Conservation (phyloP, 2,888 invertebrate genomes). For the Apodemia duryi region DNA sequence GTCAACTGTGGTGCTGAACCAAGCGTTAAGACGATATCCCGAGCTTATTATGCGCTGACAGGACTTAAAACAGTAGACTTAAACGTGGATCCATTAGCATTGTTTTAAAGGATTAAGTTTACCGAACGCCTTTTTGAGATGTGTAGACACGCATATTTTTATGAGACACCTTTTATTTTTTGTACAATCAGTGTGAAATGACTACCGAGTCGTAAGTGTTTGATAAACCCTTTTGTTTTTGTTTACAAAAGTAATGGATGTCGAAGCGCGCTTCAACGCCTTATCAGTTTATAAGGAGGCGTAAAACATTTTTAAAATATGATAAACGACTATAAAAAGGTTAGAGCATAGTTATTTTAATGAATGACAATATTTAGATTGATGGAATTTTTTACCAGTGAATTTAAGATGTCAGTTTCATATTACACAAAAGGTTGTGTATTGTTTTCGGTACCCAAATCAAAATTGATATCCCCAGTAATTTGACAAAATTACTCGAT, state of each 20-base stretch:
- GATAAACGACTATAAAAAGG: constrained; percentile 6
- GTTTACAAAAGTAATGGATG: constrained; percentile 27
- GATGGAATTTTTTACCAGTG: constrained; percentile 8
- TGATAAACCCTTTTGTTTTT: constrained; percentile 44
- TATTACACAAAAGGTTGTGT: constrained; percentile 70
- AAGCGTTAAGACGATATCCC: constrained; percentile 69
- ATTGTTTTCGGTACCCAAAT: constrained; percentile 63
- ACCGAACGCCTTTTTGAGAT: constrained; percentile 52
- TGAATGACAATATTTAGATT: constrained; percentile 14
- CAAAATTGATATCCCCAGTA: constrained; percentile 65
- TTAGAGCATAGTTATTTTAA: constrained; percentile 11
- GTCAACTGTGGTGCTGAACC: constrained; percentile 73
- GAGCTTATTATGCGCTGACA: constrained; percentile 66
- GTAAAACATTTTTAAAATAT: constrained; percentile 11
- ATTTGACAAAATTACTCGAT: constrained; percentile 66
- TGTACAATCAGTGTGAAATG: constrained; percentile 64
- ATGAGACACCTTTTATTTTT: constrained; percentile 66
- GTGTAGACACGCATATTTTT: constrained; percentile 69
- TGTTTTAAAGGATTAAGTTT: constrained; percentile 74
- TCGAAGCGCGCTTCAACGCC: constrained; percentile 18
- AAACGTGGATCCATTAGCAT: constrained; percentile 75
- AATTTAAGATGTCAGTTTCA: constrained; percentile 52
- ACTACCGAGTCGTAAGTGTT: constrained; percentile 59
- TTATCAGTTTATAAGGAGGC: constrained; percentile 14
- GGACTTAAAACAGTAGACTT: constrained; percentile 63